Percentiles rank a stretch among this genome's conserved stretches.
Evolutionary conservation across 2,113 vertebrate species (phyloP).

Genomic region (Gallinago media): DNA sequence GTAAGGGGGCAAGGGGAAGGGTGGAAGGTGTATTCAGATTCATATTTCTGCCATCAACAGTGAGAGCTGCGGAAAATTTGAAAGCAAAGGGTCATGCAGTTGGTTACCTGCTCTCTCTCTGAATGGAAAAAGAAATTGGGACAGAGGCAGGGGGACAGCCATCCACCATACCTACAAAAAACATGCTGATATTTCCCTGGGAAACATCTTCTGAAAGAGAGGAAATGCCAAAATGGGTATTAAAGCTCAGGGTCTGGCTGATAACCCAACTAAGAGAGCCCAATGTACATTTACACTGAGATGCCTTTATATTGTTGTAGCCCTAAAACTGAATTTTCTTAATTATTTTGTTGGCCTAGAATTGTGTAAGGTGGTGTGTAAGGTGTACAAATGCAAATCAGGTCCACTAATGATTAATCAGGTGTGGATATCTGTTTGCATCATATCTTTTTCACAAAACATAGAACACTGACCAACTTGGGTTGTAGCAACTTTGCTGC

Average conservation of each 20-base stretch:
- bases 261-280: background rate
- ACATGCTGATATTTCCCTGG: background rate
- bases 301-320: background rate
- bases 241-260: background rate
- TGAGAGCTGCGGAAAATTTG: background rate
- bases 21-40: background rate
- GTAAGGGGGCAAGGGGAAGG: background rate
- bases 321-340: background rate
- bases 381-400: background rate
- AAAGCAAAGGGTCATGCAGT: background rate
- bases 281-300: background rate
- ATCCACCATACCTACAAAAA: background rate
- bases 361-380: background rate
- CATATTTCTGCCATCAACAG: background rate
- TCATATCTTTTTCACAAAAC: background rate
- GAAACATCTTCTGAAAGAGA: fast-evolving
- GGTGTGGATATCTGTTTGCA: background rate
- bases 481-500: background rate
- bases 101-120: background rate
- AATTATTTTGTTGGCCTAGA: background rate
- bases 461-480: background rate
- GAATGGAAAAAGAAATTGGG: background rate
- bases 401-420: background rate
- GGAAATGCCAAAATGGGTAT: background rate
- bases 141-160: background rate